Percentiles rank a stretch among this genome's conserved stretches.
These are phyloP conservation scores for Eumacrocentrus americanus DNA, from an alignment of 2,888 invertebrate species.

Conservation along the genomic window DNA sequence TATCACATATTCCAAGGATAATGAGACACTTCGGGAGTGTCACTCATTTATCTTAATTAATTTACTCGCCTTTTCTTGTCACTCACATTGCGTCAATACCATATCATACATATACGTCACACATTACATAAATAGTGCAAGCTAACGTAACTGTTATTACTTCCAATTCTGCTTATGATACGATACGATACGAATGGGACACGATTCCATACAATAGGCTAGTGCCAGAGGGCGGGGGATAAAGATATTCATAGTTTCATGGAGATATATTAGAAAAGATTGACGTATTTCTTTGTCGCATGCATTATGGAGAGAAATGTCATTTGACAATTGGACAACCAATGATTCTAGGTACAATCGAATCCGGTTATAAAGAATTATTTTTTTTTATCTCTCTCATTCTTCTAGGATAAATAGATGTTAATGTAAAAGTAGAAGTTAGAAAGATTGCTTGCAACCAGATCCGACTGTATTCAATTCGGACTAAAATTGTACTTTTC, in stretches of 20 bases:
- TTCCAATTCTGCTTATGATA: constrained; percentile 27
- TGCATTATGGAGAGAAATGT: too few species aligned
- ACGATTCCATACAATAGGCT: constrained; percentile 17
- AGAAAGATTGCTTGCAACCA: too few species aligned
- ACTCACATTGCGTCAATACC: constrained; percentile 27
- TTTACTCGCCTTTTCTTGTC: constrained; percentile 24
- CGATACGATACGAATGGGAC: constrained; percentile 30
- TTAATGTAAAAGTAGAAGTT: too few species aligned
- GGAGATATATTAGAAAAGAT: too few species aligned
- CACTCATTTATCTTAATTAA: constrained; percentile 9
- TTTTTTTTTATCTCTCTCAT: too few species aligned
- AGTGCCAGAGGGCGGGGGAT: background rate
- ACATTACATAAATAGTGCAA: background rate
- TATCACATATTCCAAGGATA: constrained; percentile 29
- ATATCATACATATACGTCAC: constrained; percentile 28
- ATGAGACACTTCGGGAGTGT: constrained; percentile 18
- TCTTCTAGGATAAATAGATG: too few species aligned
- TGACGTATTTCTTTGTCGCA: too few species aligned
- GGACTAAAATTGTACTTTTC: too few species aligned
- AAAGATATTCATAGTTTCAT: background rate
- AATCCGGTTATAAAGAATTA: too few species aligned
- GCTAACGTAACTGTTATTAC: constrained; percentile 2
- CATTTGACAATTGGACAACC: too few species aligned
- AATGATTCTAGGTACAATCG: too few species aligned
- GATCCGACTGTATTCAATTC: too few species aligned